Percentiles rank a stretch among this genome's conserved stretches.
Conservation (phyloP, 2,797 vertebrate species). For the Parotocinclus haroldoi region DNA sequence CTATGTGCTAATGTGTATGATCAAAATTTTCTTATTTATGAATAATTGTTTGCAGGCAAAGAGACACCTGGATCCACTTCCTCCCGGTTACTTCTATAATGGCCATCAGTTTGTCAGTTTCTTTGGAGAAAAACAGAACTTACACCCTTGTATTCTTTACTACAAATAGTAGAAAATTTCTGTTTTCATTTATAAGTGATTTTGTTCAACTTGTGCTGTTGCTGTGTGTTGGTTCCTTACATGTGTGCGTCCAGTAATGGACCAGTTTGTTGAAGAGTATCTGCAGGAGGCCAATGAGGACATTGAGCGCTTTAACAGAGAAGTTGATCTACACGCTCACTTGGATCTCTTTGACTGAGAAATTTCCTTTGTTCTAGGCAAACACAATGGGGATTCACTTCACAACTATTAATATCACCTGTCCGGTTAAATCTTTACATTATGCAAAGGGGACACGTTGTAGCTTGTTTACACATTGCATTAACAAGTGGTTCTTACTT, state of each 20-base stretch:
- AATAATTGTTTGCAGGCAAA: constrained; percentile 66
- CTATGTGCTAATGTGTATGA: background rate
- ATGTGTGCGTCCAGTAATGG: constrained; percentile 80
- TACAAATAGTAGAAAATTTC: background rate
- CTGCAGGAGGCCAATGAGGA: constrained; percentile 86
- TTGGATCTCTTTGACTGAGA: constrained; percentile 84
- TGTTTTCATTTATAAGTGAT: background rate
- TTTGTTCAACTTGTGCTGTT: background rate
- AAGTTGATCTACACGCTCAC: constrained; percentile 84
- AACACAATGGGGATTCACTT: constrained; percentile 38
- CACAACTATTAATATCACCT: background rate
- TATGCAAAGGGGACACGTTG: too few species aligned
- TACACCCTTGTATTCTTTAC: constrained; percentile 93
- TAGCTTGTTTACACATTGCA: too few species aligned
- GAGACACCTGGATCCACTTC: constrained; percentile 86
- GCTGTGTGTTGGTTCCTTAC: constrained; percentile 66
- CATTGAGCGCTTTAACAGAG: constrained; percentile 87
- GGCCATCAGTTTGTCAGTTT: constrained; percentile 89
- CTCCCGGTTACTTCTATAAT: constrained; percentile 91
- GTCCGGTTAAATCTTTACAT: too few species aligned
- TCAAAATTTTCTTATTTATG: background rate
- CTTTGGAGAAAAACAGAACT: constrained; percentile 87
- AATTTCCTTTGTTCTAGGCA: constrained; percentile 36
- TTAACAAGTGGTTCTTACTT: too few species aligned
- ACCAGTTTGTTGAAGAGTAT: constrained; percentile 89